Percentiles rank a stretch among this genome's conserved stretches.
These are phyloP conservation scores for Euura lappo DNA, from an alignment of 1,140 invertebrate genomes.

Conservation along the genomic window DNA sequence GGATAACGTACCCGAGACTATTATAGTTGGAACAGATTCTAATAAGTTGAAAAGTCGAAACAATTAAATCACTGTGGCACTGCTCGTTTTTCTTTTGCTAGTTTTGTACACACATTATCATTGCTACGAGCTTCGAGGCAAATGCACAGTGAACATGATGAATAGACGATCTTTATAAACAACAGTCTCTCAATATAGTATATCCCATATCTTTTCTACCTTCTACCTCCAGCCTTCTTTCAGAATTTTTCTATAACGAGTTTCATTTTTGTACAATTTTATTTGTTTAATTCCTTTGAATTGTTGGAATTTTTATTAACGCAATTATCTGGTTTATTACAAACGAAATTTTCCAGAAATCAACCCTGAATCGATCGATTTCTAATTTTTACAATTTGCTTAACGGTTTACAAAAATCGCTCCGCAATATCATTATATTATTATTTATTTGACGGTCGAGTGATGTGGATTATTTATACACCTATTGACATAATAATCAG, in stretches of 20 bases:
- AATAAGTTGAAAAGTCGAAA: too few species aligned
- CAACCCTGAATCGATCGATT: neutral
- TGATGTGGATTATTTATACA: conserved; percentile 42
- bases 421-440: conserved; percentile 30
- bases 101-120: too few species aligned
- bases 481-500: conserved; percentile 37
- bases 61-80: too few species aligned
- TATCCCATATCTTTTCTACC: neutral
- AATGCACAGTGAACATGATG: too few species aligned
- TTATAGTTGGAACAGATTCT: too few species aligned
- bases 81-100: too few species aligned
- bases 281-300: too few species aligned
- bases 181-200: too few species aligned
- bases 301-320: neutral
- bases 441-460: conserved; percentile 43
- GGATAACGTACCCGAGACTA: too few species aligned
- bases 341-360: neutral
- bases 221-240: neutral
- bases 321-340: neutral
- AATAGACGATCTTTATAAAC: too few species aligned
- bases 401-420: neutral
- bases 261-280: neutral
- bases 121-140: too few species aligned
- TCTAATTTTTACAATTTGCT: neutral
- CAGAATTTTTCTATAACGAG: neutral